These are phyloP conservation scores for Serilophus lunatus DNA, from an alignment of 2,113 vertebrate genomes.

Conservation along the genomic window DNA sequence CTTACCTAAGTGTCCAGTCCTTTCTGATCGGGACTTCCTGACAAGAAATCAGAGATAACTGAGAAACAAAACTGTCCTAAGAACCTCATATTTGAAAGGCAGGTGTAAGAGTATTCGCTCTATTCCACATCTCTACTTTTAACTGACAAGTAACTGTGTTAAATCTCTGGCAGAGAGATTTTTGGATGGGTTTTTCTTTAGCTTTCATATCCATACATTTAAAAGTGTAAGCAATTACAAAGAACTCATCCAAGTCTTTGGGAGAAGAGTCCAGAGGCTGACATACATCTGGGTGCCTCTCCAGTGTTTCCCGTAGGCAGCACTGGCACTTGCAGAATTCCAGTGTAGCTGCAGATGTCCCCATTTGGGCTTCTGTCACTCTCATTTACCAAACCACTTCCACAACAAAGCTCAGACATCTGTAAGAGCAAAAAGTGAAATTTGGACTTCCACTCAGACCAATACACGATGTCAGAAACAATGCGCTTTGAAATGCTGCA, in stretches of 20 bases:
- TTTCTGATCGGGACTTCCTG: neutral
- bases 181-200: neutral
- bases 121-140: neutral
- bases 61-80: neutral
- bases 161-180: neutral
- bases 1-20: neutral
- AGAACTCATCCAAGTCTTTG: neutral
- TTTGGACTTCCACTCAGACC: neutral
- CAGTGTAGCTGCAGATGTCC: neutral
- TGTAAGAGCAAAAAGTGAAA: neutral
- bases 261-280: neutral
- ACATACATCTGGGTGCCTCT: neutral
- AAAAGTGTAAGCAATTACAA: neutral
- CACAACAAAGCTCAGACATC: neutral
- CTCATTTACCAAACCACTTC: neutral
- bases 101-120: neutral
- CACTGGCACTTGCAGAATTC: neutral
- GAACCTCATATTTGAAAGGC: neutral
- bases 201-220: neutral
- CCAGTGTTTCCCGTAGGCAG: neutral
- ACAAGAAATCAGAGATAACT: neutral
- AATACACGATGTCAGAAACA: neutral
- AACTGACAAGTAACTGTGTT: neutral
- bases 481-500: neutral
- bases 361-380: neutral